Evolutionary conservation across 1,140 invertebrate genomes (phyloP), one percentile per base, ranked within the genome.

Genomic region (Bombus vancouverensis): DNA sequence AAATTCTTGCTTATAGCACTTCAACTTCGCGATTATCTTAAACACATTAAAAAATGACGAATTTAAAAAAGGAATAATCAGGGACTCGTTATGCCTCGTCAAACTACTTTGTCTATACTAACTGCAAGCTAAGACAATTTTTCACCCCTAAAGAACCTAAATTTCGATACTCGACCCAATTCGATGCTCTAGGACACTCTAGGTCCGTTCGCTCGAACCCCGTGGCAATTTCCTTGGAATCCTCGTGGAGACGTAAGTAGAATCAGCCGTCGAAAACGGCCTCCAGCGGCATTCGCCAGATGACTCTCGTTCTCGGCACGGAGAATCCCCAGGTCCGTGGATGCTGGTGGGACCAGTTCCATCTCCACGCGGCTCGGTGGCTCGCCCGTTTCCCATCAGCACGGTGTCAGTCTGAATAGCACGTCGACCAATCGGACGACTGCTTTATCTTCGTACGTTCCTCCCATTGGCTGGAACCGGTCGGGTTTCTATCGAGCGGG

Each of bases 401-500:
- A 12, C 76, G 85, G 89, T 87, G 90, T 91, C 91, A 87, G 92
- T 87, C 92, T 86, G 91, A 92, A 91, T 91, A 80, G 77, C 90
- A 85, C 75, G 85, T 81, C 92, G 91, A 90, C 94, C 95, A 95
- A 95, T 95, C 87, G 91, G 81, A 82, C 86, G 84, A 87, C 92
- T 88, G 90, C 91, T 93, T 94, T 94, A 93, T 93, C 93, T 72
- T 88, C n/a, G 59, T 57, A 57, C 68, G 28, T 37, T 74, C 39
- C 83, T 68, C 53, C 89, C 75, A 91, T 91, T 91, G 90, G 90
- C 84, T 73, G 78, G n/a, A 79, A 78, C 53, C 73, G 81, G 77
- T 83, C 62, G 71, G 85, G 92, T 88, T 94, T 90, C 93, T 95
- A 95, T 95, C 93, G 94, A 95, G 93, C 94, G 94, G 87, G 85